phyloP scores from a whole-genome alignment of 2,113 vertebrate species.

The Acanthisitta chloris region DNA sequence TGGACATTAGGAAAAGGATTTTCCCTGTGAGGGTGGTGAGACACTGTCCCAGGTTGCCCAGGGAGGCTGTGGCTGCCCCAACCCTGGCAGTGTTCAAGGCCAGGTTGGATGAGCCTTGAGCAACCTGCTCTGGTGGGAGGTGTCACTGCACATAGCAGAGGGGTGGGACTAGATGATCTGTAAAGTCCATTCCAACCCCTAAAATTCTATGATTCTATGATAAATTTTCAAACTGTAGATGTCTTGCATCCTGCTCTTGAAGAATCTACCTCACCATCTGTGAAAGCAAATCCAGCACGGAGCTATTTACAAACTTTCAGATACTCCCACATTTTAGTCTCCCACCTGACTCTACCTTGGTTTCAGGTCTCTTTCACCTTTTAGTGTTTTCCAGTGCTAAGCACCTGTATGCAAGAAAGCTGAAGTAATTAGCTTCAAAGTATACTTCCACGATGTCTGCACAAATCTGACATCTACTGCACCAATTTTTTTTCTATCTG shows the following conservation, averaged over 20 bases:
- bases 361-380: background rate
- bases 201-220: no score
- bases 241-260: background rate
- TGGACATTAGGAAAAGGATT: no score
- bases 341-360: background rate
- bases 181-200: no score
- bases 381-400: background rate
- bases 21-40: no score
- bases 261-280: background rate
- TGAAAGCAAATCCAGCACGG: background rate
- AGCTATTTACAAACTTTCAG: background rate
- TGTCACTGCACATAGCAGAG: no score
- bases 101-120: no score
- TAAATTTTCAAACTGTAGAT: background rate
- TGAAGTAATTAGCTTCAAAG: background rate
- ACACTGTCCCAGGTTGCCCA: no score
- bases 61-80: no score
- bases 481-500: background rate
- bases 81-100: no score
- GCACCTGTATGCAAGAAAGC: background rate
- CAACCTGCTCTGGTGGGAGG: no score
- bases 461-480: background rate
- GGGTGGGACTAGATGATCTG: no score
- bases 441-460: background rate
- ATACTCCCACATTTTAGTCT: background rate